Base-by-base conservation (phyloP, 1,140 invertebrate genomes). In the Pissodes strobi region DNA sequence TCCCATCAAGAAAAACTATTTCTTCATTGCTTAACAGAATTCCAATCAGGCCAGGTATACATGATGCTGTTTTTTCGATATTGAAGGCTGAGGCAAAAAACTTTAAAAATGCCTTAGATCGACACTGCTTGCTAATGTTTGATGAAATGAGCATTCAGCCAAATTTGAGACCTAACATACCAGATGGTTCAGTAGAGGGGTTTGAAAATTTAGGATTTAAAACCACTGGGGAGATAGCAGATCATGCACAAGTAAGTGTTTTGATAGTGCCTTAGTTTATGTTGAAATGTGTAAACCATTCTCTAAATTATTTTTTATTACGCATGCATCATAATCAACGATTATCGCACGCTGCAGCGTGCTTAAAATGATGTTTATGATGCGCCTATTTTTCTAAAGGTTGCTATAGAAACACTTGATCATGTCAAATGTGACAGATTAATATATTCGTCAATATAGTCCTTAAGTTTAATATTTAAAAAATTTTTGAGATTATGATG, bases 171-270 rank as follows among this genome's bases (percentile, higher is more conserved):
- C 1, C 18, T n/a, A 53, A 53, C n/a, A 13, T 19, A n/a, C 19
- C 12, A 1, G 19, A 19, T 5, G 53, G 23, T 39, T 10, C 9
- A 10, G n/a, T 57, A 15, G 19, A 43, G 34, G 56, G 51, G 22
- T 67, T 67, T 63, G 59, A 67, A 18, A 59, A 67, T 27, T 63
- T 57, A 22, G 53, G 38, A 21, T 22, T 22, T 21, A 21, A 21
- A 30, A 19, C n/a, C 1, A 57, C 1, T 18, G 38, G 41, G 21
- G 25, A 51, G 48, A 62, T 66, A 2, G 56, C 43, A 15, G 34
- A 60, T 46, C 51, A 60, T 56, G 9, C 34, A 21, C 45, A 22
- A 13, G 46, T 64, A 21, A 45, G 22, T 18, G 9, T n/a, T n/a
- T n/a, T n/a, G n/a, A n/a, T n/a, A n/a, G n/a, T n/a, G n/a, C n/a